Percentiles rank a stretch among this genome's conserved stretches.
phyloP scores from a whole-genome alignment of 1,140 invertebrate genomes.

The Nilaparvata lugens region DNA sequence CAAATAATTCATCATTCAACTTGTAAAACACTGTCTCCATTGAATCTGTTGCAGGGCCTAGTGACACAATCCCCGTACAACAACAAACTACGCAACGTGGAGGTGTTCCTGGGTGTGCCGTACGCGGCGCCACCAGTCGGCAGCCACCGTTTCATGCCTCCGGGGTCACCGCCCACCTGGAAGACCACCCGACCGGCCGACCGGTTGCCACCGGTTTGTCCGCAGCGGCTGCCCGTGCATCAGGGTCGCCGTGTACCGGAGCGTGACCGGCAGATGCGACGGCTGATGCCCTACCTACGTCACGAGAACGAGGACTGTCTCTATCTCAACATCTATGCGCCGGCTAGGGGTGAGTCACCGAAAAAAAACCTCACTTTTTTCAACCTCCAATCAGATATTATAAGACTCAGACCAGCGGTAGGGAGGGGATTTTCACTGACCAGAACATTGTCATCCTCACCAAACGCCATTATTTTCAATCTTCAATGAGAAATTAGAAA shows the following conservation, averaged over 20 bases:
- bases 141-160: slow-evolving; percentile 58
- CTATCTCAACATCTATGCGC: slow-evolving; percentile 80
- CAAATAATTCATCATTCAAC: too few relatives aligned
- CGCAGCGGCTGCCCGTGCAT: slow-evolving; percentile 43
- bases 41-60: not conserved
- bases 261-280: slow-evolving; percentile 50
- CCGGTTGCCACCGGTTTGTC: slow-evolving; percentile 64
- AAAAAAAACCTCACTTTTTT: too few relatives aligned
- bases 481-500: too few relatives aligned
- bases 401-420: too few relatives aligned
- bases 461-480: too few relatives aligned
- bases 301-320: slow-evolving; percentile 87
- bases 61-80: not conserved
- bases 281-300: slow-evolving; percentile 51
- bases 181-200: slow-evolving; percentile 64
- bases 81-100: slow-evolving; percentile 39
- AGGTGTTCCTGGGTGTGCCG: slow-evolving; percentile 69
- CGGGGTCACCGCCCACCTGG: slow-evolving; percentile 57
- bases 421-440: too few relatives aligned
- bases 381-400: too few relatives aligned
- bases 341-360: slow-evolving; percentile 68
- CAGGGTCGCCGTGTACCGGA: not conserved
- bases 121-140: slow-evolving; percentile 71
- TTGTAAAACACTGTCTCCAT: too few relatives aligned
- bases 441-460: too few relatives aligned